phyloP scores from a whole-genome alignment of 2,797 vertebrate genomes.

The Cynodonichthys magdalenae region DNA sequence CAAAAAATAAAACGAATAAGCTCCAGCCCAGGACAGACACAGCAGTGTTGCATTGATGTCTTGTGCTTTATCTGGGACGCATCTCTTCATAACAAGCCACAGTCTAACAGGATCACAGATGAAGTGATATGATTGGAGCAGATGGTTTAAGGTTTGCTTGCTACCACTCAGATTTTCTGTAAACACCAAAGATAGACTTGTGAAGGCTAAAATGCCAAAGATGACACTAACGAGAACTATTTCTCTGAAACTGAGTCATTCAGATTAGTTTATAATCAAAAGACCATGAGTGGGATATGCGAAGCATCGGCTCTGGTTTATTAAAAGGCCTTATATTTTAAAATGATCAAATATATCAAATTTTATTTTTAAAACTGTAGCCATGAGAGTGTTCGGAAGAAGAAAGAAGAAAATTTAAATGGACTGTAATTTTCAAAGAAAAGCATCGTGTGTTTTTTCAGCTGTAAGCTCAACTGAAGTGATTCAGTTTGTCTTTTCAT shows the following conservation, averaged over 20 bases:
- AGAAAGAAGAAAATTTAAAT: too few species aligned
- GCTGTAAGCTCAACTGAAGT: neutral
- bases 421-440: too few species aligned
- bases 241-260: constrained; percentile 13
- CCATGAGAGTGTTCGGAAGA: neutral
- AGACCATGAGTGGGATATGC: neutral
- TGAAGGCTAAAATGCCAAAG: constrained; percentile 41
- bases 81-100: constrained; percentile 60
- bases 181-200: constrained; percentile 36
- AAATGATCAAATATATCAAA: neutral
- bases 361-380: neutral
- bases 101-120: constrained; percentile 65
- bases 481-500: constrained; percentile 14
- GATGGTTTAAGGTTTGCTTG: constrained; percentile 62
- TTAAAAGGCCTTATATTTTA: neutral
- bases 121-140: constrained; percentile 66
- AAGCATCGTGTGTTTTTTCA: neutral
- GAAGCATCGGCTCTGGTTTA: constrained; percentile 1
- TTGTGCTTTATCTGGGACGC: constrained; percentile 69
- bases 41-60: constrained; percentile 53
- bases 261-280: constrained; percentile 17
- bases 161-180: constrained; percentile 32
- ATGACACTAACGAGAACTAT: constrained; percentile 28
- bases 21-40: constrained; percentile 54
- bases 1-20: constrained; percentile 9